These are phyloP conservation scores for Hippocampus mohnikei DNA, from an alignment of 2,113 vertebrate genomes.

Conservation along the genomic window DNA sequence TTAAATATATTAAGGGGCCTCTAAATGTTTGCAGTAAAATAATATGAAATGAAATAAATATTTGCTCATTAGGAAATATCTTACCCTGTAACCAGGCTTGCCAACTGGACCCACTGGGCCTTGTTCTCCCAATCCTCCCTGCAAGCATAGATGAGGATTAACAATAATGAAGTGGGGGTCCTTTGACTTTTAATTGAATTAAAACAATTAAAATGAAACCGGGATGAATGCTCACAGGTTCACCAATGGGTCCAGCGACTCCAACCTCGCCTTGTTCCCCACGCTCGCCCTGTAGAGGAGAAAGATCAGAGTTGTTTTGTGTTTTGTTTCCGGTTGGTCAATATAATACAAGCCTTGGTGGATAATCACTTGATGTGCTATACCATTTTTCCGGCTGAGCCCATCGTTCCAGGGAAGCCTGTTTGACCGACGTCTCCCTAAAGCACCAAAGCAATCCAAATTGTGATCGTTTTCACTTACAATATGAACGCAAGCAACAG, in stretches of 20 bases:
- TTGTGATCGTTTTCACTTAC: constrained; percentile 3
- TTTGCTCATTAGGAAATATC: constrained; percentile 29
- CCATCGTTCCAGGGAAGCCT: constrained; percentile 83
- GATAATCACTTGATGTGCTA: constrained; percentile 34
- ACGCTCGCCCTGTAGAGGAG: constrained; percentile 79
- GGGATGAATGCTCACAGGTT: constrained; percentile 76
- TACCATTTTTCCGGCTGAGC: constrained; percentile 88
- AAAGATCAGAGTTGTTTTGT: not conserved
- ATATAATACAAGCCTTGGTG: not conserved
- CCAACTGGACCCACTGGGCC: constrained; percentile 83
- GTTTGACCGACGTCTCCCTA: constrained; percentile 81
- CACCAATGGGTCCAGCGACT: constrained; percentile 81
- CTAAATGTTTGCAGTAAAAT: not conserved
- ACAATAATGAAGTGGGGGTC: constrained; percentile 4
- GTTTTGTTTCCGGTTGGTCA: not conserved
- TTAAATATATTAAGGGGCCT: not conserved
- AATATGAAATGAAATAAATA: not conserved
- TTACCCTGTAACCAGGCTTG: constrained; percentile 84
- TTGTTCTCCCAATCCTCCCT: constrained; percentile 83
- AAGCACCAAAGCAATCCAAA: constrained; percentile 2
- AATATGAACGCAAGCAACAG: not conserved
- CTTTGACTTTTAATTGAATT: not conserved
- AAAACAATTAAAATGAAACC: not conserved
- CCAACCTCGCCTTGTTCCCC: constrained; percentile 86
- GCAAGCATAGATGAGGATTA: constrained; percentile 10